Conservation (phyloP, 2,888 invertebrate genomes). For the Drosophila parthenogenetica region DNA sequence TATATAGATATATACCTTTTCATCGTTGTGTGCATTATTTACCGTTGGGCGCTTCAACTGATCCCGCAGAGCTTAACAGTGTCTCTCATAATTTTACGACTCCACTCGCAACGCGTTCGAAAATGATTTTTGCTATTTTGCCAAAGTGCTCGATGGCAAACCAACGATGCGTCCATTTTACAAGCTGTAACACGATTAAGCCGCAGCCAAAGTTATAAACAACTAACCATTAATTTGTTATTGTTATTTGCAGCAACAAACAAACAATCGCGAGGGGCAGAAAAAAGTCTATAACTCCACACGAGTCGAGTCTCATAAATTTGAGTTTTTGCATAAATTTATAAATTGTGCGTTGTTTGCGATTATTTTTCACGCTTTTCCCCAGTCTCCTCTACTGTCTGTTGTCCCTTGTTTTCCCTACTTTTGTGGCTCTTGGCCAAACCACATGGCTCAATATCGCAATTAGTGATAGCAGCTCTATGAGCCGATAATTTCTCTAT, state of each 20-base stretch:
- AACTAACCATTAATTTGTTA: constrained; percentile 55
- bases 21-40: constrained; percentile 49
- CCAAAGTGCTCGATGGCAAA: constrained; percentile 13
- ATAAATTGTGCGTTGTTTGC: constrained; percentile 55
- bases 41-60: constrained; percentile 54
- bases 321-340: constrained; percentile 54
- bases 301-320: constrained; percentile 40
- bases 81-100: constrained; percentile 72
- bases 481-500: constrained; percentile 24
- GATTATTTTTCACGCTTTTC: constrained; percentile 41
- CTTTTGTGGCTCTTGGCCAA: constrained; percentile 24
- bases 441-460: constrained; percentile 55
- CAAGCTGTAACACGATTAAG: constrained; percentile 65
- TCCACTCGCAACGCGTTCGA: constrained; percentile 56
- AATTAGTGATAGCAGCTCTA: constrained; percentile 51
- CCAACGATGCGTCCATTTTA: constrained; percentile 56
- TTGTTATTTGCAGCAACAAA: constrained; percentile 27
- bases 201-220: constrained; percentile 52
- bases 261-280: not conserved
- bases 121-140: constrained; percentile 58
- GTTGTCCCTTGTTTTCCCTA: constrained; percentile 10
- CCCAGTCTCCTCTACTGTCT: not conserved
- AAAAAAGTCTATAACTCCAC: constrained; percentile 1
- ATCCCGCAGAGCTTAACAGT: constrained; percentile 79
- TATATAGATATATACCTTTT: not conserved